These are phyloP conservation scores for Pao palembangensis DNA, from an alignment of 2,113 vertebrate species.

Conservation along the genomic window DNA sequence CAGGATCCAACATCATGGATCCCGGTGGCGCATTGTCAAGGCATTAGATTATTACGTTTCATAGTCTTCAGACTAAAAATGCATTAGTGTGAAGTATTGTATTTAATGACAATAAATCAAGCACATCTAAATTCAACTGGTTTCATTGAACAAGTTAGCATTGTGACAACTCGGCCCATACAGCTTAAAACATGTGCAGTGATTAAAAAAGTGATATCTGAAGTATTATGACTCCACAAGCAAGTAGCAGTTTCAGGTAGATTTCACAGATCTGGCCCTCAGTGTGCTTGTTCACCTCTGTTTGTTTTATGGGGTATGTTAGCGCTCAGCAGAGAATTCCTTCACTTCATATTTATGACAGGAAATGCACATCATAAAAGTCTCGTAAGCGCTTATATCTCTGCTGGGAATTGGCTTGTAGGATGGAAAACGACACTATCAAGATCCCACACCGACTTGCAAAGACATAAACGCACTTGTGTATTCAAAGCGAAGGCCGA, in stretches of 20 bases:
- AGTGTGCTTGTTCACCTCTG: constrained; percentile 53
- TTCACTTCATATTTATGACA: constrained; percentile 68
- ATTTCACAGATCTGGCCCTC: constrained; percentile 26
- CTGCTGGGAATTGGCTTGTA: constrained; percentile 50
- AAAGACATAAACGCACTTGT: constrained; percentile 11
- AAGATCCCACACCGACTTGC: constrained; percentile 32
- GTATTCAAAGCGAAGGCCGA: constrained; percentile 14
- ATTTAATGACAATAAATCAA: not conserved
- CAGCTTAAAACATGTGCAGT: not conserved
- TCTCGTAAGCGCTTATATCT: constrained; percentile 51
- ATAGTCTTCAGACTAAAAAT: not conserved
- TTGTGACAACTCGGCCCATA: too few relatives aligned
- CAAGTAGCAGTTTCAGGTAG: not conserved
- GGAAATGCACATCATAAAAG: constrained; percentile 73
- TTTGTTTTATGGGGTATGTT: constrained; percentile 60
- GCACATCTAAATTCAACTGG: too few relatives aligned
- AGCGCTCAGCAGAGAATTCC: constrained; percentile 50
- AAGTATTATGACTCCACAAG: not conserved
- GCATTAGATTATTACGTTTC: not conserved
- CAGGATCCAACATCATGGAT: too few relatives aligned
- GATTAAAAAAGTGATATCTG: not conserved
- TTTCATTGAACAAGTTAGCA: too few relatives aligned
- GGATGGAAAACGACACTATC: constrained; percentile 43
- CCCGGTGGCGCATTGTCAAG: not conserved
- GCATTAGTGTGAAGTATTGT: not conserved